Percentiles rank a stretch among this genome's conserved stretches.
Evolutionary conservation across 2,888 invertebrate species (phyloP).

Genomic region (Hermaeophaga mercurialis): DNA sequence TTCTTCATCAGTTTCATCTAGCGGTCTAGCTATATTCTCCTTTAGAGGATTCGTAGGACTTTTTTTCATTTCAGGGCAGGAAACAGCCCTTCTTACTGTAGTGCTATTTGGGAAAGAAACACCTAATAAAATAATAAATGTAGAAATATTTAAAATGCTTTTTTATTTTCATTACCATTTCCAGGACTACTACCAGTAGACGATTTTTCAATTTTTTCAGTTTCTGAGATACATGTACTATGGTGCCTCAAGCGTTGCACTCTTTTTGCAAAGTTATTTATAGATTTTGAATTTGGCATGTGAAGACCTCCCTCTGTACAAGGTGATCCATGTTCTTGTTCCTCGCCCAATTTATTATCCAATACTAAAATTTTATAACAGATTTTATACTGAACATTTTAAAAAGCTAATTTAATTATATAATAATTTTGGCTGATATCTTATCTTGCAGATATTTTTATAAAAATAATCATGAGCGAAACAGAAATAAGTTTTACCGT

Average conservation of each 20-base stretch:
- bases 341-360: slow-evolving; percentile 52
- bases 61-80: slow-evolving; percentile 68
- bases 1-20: slow-evolving; percentile 57
- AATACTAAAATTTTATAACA: slow-evolving; percentile 20
- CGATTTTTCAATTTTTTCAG: slow-evolving; percentile 48
- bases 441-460: too few relatives aligned
- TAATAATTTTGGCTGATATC: too few relatives aligned
- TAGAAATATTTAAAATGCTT: neutral
- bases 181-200: slow-evolving; percentile 60
- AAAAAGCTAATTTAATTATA: too few relatives aligned
- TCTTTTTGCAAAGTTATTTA: slow-evolving; percentile 63
- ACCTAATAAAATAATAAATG: slow-evolving; percentile 29
- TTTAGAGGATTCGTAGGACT: slow-evolving; percentile 46
- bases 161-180: slow-evolving; percentile 44
- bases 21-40: slow-evolving; percentile 49
- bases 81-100: slow-evolving; percentile 66
- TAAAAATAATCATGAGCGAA: too few relatives aligned
- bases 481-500: slow-evolving; percentile 35
- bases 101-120: slow-evolving; percentile 41
- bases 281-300: slow-evolving; percentile 64
- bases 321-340: slow-evolving; percentile 60
- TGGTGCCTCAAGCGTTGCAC: slow-evolving; percentile 66
- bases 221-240: slow-evolving; percentile 67
- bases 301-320: slow-evolving; percentile 66
- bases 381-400: neutral